Conservation (phyloP, 1,140 invertebrate genomes). For the Trachymyrmex cornetzi region DNA sequence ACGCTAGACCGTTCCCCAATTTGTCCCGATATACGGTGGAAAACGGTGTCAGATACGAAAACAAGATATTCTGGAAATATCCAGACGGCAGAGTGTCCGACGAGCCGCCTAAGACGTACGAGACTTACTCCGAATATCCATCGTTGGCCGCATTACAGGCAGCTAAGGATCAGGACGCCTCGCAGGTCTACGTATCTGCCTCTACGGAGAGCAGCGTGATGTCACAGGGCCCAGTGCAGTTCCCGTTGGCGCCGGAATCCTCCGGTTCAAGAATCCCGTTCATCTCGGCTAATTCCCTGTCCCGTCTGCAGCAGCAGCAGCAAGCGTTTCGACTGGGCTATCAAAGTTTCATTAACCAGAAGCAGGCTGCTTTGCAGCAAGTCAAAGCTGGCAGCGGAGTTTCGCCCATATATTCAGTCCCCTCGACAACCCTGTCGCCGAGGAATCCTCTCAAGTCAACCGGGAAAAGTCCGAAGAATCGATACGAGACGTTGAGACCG, state of each 20-base stretch:
- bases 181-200: slow-evolving; percentile 49
- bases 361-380: slow-evolving; percentile 43
- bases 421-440: slow-evolving; percentile 19
- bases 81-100: slow-evolving; percentile 83
- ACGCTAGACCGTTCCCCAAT: background rate
- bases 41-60: slow-evolving; percentile 83
- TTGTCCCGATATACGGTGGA: slow-evolving; percentile 82
- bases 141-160: background rate
- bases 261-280: slow-evolving; percentile 34
- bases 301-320: slow-evolving; percentile 67
- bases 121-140: slow-evolving; percentile 78
- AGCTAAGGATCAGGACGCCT: background rate
- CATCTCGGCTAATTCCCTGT: slow-evolving; percentile 65
- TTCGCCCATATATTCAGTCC: background rate
- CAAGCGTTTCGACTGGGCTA: slow-evolving; percentile 71
- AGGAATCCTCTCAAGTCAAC: background rate
- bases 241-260: slow-evolving; percentile 70
- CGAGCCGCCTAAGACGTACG: slow-evolving; percentile 80
- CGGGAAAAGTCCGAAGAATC: slow-evolving; percentile 10
- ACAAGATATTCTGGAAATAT: slow-evolving; percentile 86
- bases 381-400: slow-evolving; percentile 4
- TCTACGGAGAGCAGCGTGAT: slow-evolving; percentile 66
- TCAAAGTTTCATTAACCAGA: slow-evolving; percentile 67
- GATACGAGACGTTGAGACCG: background rate
- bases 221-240: slow-evolving; percentile 83